Evolutionary conservation across 2,797 vertebrate species (phyloP), one percentile per base, ranked within the genome.

Genomic region (Nyctibius grandis): DNA sequence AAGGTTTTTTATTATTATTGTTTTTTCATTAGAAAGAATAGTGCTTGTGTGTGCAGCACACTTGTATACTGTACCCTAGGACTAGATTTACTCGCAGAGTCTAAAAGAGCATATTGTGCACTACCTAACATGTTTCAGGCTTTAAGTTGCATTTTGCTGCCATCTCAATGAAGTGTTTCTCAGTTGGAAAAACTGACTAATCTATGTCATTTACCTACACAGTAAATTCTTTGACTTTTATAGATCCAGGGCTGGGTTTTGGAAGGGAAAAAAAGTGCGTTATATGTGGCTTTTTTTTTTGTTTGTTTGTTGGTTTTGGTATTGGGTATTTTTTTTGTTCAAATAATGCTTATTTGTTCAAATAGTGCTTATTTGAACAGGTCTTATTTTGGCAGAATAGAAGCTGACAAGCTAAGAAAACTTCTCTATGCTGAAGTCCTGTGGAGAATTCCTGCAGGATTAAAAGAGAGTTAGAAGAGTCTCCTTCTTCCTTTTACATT

Each of bases 11-110:
- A 48, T 90, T 94, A 45, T 87, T 89, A 65, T 23, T 83, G 25
- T 20, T 92, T 94, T 94, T 94, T 92, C 65, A 38, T 94, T 85
- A 80, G 54, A 76, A 96, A 91, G 34, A 93, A 56, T 34, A 89
- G 53, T 44, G 59, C 70, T 87, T 76, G 53, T 95, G 60, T 95
- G 70, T 85, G 78, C 86, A 61, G 63, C 9, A n/a, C 14, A 14
- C 51, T 91, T 76, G 28, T 80, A 40, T 53, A 36, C 45, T 72
- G 60, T 67, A 86, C 4, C 25, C 31, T 28, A 78, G 34, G 69
- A 94, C 12, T 40, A 73, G 67, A 59, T 85, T 82, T 87, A 28
- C 45, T 85, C 42, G 57, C 21, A 7, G 31, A 51, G 34, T 59
- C 83, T 95, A 61, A 95, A 95, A 96, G 91, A 88, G 9, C 36